phyloP scores from a whole-genome alignment of 2,888 invertebrate genomes.

The Saturnia japonica region DNA sequence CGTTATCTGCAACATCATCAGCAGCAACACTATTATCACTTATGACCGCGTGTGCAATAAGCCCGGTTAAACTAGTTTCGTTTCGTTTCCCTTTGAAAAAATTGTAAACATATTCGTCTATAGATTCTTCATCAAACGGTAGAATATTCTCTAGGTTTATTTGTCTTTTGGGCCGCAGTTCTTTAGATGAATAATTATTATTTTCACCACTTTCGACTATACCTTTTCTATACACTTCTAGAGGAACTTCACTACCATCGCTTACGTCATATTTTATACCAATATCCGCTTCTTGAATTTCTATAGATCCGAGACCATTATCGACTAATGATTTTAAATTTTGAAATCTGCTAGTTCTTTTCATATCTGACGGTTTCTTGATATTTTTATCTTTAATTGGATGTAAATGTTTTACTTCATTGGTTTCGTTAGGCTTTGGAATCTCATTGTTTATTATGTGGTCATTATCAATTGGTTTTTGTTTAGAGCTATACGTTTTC shows the following conservation, averaged over 20 bases:
- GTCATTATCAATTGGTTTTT: constrained; percentile 64
- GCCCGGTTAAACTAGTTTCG: constrained; percentile 64
- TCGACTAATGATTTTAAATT: constrained; percentile 67
- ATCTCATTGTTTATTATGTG: constrained; percentile 75
- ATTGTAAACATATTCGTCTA: constrained; percentile 69
- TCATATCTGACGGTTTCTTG: constrained; percentile 51
- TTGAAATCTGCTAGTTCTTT: constrained; percentile 58
- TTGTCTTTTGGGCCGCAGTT: constrained; percentile 60
- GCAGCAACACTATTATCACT: constrained; percentile 56
- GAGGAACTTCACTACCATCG: constrained; percentile 74
- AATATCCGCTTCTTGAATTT: constrained; percentile 81
- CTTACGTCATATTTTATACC: constrained; percentile 82
- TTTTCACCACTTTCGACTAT: constrained; percentile 81
- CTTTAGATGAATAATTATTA: constrained; percentile 46
- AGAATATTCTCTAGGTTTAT: constrained; percentile 69
- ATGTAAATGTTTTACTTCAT: constrained; percentile 82
- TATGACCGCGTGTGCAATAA: constrained; percentile 67
- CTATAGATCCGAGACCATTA: constrained; percentile 73
- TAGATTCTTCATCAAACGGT: constrained; percentile 69
- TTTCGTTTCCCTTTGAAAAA: constrained; percentile 67
- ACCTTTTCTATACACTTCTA: constrained; percentile 83
- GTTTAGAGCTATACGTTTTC: constrained; percentile 88
- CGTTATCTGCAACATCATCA: constrained; percentile 57
- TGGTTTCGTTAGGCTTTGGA: constrained; percentile 72
- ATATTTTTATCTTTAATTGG: constrained; percentile 61